Percentiles rank a stretch among this genome's conserved stretches.
Evolutionary conservation across 2,113 vertebrate species (phyloP).

Genomic region (Xyrauchen texanus): DNA sequence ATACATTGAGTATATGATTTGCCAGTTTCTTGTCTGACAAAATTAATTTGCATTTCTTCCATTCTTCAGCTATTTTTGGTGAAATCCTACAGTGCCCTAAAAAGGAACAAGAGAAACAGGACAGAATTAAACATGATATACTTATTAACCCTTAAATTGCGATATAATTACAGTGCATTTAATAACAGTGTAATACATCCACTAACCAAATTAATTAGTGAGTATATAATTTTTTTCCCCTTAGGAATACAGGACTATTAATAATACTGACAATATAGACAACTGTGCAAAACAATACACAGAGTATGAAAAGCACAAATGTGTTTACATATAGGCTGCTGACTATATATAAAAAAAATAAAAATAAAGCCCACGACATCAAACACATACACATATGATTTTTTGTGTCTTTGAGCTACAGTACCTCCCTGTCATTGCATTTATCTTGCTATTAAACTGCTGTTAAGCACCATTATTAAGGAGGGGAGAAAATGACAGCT

Average conservation of each 20-base stretch:
- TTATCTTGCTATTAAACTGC: neutral
- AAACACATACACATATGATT: no score
- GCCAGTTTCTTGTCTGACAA: neutral
- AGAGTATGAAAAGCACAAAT: no score
- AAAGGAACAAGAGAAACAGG: neutral
- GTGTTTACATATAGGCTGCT: no score
- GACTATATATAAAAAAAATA: no score
- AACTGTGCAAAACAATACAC: neutral
- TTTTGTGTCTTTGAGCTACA: neutral
- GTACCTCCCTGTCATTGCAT: neutral
- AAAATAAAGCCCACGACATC: no score
- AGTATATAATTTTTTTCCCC: no score
- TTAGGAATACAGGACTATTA: no score
- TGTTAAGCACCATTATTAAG: neutral
- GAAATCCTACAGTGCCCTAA: slow-evolving; percentile 13
- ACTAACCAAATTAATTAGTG: no score
- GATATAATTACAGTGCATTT: neutral
- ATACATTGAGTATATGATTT: neutral
- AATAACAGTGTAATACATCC: neutral
- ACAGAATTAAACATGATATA: neutral
- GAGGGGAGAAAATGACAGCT: neutral
- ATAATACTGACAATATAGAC: no score
- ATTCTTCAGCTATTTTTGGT: neutral
- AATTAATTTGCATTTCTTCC: neutral
- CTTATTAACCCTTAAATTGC: neutral